phyloP scores from a whole-genome alignment of 1,140 invertebrate genomes.

The Bombus superbus region DNA sequence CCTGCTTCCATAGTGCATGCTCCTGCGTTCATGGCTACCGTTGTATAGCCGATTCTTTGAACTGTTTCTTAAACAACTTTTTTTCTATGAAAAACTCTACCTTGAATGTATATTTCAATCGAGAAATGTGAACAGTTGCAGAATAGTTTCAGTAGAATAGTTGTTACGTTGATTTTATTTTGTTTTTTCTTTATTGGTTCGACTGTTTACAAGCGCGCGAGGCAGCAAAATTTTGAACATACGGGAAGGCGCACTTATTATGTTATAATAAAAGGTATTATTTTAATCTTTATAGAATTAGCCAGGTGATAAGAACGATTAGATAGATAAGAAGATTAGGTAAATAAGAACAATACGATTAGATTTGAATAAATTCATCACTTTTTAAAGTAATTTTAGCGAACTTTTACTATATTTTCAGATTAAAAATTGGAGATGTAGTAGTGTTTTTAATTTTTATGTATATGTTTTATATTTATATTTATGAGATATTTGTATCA shows the following conservation, averaged over 20 bases:
- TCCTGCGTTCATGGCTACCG: conserved; percentile 30
- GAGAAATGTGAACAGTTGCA: too few relatives aligned
- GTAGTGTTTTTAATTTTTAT: neutral
- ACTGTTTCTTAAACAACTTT: neutral
- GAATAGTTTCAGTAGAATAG: too few relatives aligned
- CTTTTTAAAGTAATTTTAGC: neutral
- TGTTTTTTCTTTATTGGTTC: neutral
- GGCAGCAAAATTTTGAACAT: neutral
- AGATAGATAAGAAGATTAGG: too few relatives aligned
- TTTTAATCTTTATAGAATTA: neutral
- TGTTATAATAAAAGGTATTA: neutral
- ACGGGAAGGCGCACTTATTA: neutral
- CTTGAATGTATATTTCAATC: neutral
- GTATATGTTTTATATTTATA: neutral
- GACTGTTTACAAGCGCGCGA: neutral
- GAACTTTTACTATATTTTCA: neutral
- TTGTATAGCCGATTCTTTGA: neutral
- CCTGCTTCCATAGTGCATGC: conserved; percentile 38
- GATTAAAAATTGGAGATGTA: neutral
- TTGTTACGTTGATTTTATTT: neutral
- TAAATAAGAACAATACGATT: too few relatives aligned
- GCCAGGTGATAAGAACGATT: too few relatives aligned
- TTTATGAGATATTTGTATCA: too few relatives aligned
- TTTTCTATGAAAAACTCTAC: neutral
- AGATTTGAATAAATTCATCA: too few relatives aligned